Evolutionary conservation across 2,888 invertebrate species (phyloP).

Genomic region (Spilarctia lutea): DNA sequence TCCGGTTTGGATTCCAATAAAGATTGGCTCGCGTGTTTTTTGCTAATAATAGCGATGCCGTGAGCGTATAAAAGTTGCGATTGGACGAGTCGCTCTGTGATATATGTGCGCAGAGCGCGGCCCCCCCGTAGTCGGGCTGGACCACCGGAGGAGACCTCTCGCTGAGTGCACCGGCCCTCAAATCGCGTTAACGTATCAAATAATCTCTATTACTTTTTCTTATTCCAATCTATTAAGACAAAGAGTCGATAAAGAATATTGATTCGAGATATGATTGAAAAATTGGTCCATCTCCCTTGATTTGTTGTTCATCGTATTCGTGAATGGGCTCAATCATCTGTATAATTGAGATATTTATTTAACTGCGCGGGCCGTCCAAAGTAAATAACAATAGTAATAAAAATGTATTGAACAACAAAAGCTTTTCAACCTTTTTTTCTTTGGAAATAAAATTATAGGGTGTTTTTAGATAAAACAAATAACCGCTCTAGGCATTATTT

Average conservation of each 20-base stretch:
- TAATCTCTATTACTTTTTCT: conserved; percentile 48
- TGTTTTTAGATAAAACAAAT: not conserved
- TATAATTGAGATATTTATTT: conserved; percentile 54
- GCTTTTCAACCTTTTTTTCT: conserved; percentile 9
- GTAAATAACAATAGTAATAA: conserved; percentile 20
- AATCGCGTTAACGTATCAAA: conserved; percentile 43
- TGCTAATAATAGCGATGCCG: conserved; percentile 52
- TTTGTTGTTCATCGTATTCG: conserved; percentile 48
- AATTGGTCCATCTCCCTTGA: conserved; percentile 44
- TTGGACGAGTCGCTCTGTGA: conserved; percentile 41
- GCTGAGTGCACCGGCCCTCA: conserved; percentile 47
- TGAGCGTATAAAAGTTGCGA: conserved; percentile 48
- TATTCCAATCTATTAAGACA: conserved; percentile 42
- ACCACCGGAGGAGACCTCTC: conserved; percentile 63
- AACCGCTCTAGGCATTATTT: not conserved
- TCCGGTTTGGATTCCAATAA: conserved; percentile 43
- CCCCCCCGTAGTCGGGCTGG: conserved; percentile 53
- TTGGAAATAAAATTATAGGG: not conserved
- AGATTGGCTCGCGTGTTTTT: conserved; percentile 45
- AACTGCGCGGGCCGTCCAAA: conserved; percentile 25
- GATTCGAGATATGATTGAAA: conserved; percentile 46
- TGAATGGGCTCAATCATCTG: conserved; percentile 53
- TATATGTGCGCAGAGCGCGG: conserved; percentile 45
- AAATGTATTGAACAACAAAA: conserved; percentile 17
- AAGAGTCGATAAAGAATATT: conserved; percentile 41